A percentile compares a stretch with the other conserved stretches of the same genome.
These are phyloP conservation scores for Hepsetus odoe DNA, from an alignment of 2,113 vertebrate species.

Conservation along the genomic window DNA sequence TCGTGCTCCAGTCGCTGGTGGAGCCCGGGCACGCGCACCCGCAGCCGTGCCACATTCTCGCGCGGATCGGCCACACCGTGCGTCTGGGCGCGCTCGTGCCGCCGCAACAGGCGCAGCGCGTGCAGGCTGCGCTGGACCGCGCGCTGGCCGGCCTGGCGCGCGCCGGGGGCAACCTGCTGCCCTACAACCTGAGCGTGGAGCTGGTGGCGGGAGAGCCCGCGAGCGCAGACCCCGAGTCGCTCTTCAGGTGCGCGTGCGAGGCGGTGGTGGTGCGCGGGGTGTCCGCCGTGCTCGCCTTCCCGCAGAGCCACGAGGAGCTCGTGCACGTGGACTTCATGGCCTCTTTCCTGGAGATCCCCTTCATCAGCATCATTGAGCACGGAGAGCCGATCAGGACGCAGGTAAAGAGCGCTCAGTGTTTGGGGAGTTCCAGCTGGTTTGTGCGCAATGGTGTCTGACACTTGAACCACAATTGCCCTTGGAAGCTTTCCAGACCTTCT, in stretches of 20 bases:
- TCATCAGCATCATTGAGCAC: conserved; percentile 83
- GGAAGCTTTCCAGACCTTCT: no score
- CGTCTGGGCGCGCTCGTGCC: conserved; percentile 83
- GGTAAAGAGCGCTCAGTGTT: conserved; percentile 65
- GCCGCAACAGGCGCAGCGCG: conserved; percentile 65
- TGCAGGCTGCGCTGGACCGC: conserved; percentile 73
- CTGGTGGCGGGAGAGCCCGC: conserved; percentile 68
- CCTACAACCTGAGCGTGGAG: conserved; percentile 84
- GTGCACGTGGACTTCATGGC: conserved; percentile 87
- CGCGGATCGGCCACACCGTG: conserved; percentile 76
- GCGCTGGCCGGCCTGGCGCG: conserved; percentile 62
- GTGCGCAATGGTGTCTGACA: conserved; percentile 6
- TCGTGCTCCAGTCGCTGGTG: conserved; percentile 66
- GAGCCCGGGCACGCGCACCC: conserved; percentile 71
- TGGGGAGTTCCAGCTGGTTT: no score
- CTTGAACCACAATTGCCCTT: no score
- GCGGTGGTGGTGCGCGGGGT: conserved; percentile 80
- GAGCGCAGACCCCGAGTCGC: conserved; percentile 80
- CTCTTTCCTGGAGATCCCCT: conserved; percentile 82
- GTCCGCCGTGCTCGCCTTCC: conserved; percentile 84
- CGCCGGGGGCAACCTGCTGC: conserved; percentile 67
- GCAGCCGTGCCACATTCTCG: conserved; percentile 80
- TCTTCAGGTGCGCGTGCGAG: conserved; percentile 81
- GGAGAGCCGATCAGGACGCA: conserved; percentile 78
- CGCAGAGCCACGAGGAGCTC: conserved; percentile 83